Percentiles rank a stretch among this genome's conserved stretches.
These are phyloP conservation scores for Rhizomys pruinosus DNA, from an alignment of 2,113 vertebrate species.

Conservation along the genomic window DNA sequence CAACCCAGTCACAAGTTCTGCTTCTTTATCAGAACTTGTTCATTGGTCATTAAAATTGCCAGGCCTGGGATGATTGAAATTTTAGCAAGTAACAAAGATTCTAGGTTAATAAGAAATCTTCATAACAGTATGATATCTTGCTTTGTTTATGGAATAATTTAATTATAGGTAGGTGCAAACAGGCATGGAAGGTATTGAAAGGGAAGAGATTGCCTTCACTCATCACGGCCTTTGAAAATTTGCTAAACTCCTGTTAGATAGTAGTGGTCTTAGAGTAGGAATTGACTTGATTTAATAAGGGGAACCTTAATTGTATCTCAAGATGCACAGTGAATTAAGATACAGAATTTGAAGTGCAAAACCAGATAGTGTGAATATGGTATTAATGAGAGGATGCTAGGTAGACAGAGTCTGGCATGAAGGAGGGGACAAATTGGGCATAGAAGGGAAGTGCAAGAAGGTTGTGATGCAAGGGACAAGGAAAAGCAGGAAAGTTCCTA, in stretches of 20 bases:
- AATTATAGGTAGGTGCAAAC: not conserved
- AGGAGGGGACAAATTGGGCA: not conserved
- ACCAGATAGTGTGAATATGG: not conserved
- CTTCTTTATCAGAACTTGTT: not conserved
- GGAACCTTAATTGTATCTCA: not conserved
- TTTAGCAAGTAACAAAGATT: not conserved
- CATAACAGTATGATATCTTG: not conserved
- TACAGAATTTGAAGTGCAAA: not conserved
- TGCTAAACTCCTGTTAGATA: not conserved
- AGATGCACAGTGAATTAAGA: not conserved
- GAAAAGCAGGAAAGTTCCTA: not conserved
- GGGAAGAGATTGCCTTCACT: not conserved
- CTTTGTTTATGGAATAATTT: not conserved
- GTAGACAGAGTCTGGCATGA: not conserved
- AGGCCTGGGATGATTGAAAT: not conserved
- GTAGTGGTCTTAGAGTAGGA: not conserved
- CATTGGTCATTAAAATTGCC: not conserved
- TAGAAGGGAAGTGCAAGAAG: not conserved
- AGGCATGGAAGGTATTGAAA: not conserved
- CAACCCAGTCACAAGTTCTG: not conserved
- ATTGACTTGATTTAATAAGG: not conserved
- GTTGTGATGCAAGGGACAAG: not conserved
- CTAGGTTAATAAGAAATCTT: not conserved
- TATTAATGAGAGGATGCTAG: not conserved
- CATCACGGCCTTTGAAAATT: not conserved